These are phyloP conservation scores for Furcifer pardalis DNA, from an alignment of 2,797 vertebrate genomes.

Conservation along the genomic window DNA sequence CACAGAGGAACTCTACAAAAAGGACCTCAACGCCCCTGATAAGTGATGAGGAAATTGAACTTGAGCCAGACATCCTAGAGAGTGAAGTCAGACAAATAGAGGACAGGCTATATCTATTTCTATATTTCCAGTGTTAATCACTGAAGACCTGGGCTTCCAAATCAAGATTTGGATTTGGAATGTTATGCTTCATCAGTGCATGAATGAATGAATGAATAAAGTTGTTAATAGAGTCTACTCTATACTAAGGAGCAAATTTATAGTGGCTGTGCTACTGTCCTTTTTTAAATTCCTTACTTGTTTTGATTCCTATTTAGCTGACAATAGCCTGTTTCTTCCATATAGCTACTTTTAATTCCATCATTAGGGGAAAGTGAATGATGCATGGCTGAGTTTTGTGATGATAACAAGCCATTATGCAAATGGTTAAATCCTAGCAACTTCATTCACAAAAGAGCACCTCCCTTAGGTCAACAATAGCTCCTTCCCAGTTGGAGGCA, in stretches of 20 bases:
- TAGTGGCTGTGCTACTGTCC: neutral
- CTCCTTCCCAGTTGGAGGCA: conserved; percentile 52
- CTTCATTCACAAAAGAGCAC: conserved; percentile 63
- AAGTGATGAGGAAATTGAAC: too few species aligned
- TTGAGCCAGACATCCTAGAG: too few species aligned
- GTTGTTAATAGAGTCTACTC: too few species aligned
- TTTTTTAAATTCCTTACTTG: neutral
- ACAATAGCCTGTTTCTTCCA: neutral
- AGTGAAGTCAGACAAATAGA: too few species aligned
- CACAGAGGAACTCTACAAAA: too few species aligned
- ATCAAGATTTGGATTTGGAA: too few species aligned
- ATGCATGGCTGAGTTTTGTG: conserved; percentile 33
- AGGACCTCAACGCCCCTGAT: too few species aligned
- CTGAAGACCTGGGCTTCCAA: too few species aligned
- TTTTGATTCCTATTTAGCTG: neutral
- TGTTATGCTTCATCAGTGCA: too few species aligned
- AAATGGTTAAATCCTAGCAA: conserved; percentile 59
- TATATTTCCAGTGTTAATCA: too few species aligned
- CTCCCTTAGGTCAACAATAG: conserved; percentile 59
- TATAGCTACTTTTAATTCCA: neutral
- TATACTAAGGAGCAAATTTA: neutral
- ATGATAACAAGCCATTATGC: conserved; percentile 60
- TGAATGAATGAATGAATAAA: too few species aligned
- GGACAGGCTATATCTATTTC: too few species aligned
- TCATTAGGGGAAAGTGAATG: conserved; percentile 9